Percentiles rank a stretch among this genome's conserved stretches.
phyloP scores from a whole-genome alignment of 1,140 invertebrate species.

The Hylyphantes graminicola region DNA sequence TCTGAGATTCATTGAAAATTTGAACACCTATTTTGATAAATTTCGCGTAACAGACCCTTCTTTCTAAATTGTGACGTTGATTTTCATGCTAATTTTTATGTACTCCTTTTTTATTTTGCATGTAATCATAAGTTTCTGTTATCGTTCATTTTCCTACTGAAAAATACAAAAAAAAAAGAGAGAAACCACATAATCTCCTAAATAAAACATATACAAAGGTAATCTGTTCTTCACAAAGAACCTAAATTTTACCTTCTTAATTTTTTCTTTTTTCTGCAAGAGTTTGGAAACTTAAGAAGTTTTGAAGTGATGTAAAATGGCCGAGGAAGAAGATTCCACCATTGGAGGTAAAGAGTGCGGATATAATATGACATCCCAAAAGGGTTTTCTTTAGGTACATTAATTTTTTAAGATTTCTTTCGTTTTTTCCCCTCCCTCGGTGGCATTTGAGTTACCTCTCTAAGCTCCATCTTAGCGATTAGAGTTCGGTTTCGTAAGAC shows the following conservation, averaged over 20 bases:
- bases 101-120: no score
- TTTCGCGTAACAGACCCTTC: no score
- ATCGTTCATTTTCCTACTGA: no score
- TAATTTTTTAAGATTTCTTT: slow-evolving; percentile 38
- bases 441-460: neutral
- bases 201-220: no score
- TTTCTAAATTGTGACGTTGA: no score
- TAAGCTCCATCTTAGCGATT: slow-evolving; percentile 20
- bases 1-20: no score
- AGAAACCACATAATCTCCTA: no score
- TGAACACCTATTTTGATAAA: no score
- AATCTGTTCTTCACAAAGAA: no score
- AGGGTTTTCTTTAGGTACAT: slow-evolving; percentile 50
- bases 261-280: slow-evolving; percentile 21
- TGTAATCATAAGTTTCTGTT: no score
- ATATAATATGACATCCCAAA: slow-evolving; percentile 46
- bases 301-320: slow-evolving; percentile 58
- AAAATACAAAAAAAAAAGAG: no score
- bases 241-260: neutral
- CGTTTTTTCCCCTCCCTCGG: neutral
- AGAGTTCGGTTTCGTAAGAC: slow-evolving; percentile 13
- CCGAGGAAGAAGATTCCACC: slow-evolving; percentile 40
- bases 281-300: slow-evolving; percentile 57
- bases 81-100: no score
- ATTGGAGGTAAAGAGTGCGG: slow-evolving; percentile 32